Evolutionary conservation across 2,888 invertebrate genomes (phyloP).

Genomic region (Yponomeuta malinellus): DNA sequence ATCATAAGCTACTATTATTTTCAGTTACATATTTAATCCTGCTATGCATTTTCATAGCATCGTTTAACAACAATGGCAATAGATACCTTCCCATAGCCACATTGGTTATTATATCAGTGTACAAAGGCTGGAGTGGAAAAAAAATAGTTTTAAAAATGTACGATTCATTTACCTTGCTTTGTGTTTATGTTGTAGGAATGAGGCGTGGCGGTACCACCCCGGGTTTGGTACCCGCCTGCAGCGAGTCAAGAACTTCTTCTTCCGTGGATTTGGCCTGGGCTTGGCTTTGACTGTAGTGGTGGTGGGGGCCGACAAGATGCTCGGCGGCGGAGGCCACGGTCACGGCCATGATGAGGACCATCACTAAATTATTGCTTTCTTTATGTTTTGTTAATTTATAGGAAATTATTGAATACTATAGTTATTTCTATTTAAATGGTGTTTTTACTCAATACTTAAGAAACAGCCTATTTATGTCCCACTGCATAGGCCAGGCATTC

Average conservation of each 20-base stretch:
- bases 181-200: constrained; percentile 75
- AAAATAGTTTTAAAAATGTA: background rate
- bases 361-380: background rate
- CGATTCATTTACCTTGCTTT: too few species aligned
- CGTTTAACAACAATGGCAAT: too few species aligned
- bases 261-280: constrained; percentile 81
- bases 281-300: constrained; percentile 58
- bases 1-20: too few species aligned
- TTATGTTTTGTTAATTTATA: constrained; percentile 2
- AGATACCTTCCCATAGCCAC: too few species aligned
- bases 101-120: background rate
- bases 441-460: background rate
- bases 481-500: too few species aligned
- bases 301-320: constrained; percentile 34
- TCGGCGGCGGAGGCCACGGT: constrained; percentile 52
- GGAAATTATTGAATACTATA: constrained; percentile 9
- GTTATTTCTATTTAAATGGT: background rate
- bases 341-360: constrained; percentile 24
- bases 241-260: constrained; percentile 63
- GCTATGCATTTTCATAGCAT: too few species aligned
- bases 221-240: constrained; percentile 73
- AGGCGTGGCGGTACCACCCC: constrained; percentile 86
- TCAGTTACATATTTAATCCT: too few species aligned
- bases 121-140: background rate
- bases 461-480: too few species aligned